Percentiles rank a stretch among this genome's conserved stretches.
Evolutionary conservation across 2,113 vertebrate species (phyloP).

Genomic region (Cisticola juncidis): DNA sequence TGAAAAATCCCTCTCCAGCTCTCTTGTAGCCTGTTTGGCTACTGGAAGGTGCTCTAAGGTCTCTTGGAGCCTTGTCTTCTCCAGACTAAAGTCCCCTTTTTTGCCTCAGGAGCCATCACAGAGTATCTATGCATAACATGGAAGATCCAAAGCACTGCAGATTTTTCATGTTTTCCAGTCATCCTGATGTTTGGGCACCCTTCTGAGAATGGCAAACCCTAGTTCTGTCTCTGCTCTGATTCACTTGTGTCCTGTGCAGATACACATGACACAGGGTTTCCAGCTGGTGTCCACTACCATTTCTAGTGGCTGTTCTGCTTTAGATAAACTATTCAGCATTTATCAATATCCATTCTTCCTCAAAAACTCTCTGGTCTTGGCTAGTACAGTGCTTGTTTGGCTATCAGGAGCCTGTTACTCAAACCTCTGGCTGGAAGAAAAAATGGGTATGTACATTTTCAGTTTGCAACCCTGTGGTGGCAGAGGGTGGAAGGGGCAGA

Average conservation of each 20-base stretch:
- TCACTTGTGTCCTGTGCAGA: not conserved
- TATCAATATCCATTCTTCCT: not conserved
- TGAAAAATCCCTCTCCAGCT: not conserved
- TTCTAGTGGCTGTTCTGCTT: not conserved
- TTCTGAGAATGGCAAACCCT: not conserved
- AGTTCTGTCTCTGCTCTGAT: not conserved
- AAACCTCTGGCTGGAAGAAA: not conserved
- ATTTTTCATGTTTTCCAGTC: not conserved
- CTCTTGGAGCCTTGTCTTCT: not conserved
- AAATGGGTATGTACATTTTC: accelerated
- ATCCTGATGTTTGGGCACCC: not conserved
- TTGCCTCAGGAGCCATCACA: not conserved
- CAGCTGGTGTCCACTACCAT: not conserved
- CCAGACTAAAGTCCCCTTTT: not conserved
- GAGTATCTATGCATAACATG: accelerated
- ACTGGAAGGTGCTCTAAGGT: no score
- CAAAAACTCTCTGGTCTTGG: not conserved
- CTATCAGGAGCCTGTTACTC: not conserved
- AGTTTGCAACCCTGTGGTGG: not conserved
- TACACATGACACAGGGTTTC: not conserved
- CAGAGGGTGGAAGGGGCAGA: not conserved
- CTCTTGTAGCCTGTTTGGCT: no score
- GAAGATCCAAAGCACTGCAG: not conserved
- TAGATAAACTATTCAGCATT: not conserved
- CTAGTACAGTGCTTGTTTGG: not conserved